These are phyloP conservation scores for Hyposoter didymator DNA, from an alignment of 2,888 invertebrate species.

Conservation along the genomic window DNA sequence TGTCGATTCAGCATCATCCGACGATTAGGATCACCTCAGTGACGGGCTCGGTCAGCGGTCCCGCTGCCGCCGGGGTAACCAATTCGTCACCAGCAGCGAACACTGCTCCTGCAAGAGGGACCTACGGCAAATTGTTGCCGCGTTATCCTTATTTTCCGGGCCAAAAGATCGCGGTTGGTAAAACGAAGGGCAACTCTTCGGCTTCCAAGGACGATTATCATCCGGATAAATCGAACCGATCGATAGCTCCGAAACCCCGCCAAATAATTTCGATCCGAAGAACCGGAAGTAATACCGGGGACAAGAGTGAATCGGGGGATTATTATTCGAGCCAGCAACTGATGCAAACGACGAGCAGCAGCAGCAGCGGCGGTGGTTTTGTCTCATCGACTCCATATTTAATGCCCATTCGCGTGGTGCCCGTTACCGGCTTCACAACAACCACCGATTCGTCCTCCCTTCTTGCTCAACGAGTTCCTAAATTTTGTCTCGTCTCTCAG, in stretches of 20 bases:
- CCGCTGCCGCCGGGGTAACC: not conserved
- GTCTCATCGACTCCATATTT: conserved; percentile 73
- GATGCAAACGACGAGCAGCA: not conserved
- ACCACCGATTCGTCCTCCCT: conserved; percentile 79
- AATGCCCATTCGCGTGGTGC: conserved; percentile 80
- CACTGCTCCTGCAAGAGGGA: conserved; percentile 24
- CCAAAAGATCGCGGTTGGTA: conserved; percentile 69
- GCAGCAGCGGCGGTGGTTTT: not conserved
- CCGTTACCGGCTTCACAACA: conserved; percentile 80
- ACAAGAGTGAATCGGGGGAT: conserved; percentile 51
- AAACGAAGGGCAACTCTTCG: conserved; percentile 23
- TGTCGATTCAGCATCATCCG: conserved; percentile 60
- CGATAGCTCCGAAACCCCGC: conserved; percentile 49
- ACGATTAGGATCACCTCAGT: conserved; percentile 63
- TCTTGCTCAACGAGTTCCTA: conserved; percentile 80
- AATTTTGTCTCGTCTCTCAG: conserved; percentile 80
- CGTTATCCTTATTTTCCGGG: conserved; percentile 73
- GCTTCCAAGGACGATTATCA: conserved; percentile 49
- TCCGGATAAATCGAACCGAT: conserved; percentile 37
- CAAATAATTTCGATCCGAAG: conserved; percentile 68
- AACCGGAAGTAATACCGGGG: conserved; percentile 42
- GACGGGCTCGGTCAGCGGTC: conserved; percentile 12
- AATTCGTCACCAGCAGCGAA: not conserved
- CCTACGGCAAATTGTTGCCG: conserved; percentile 70
- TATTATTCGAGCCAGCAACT: conserved; percentile 2